Percentiles rank a stretch among this genome's conserved stretches.
Evolutionary conservation across 2,113 vertebrate genomes (phyloP).

Genomic region (Scalopus aquaticus): DNA sequence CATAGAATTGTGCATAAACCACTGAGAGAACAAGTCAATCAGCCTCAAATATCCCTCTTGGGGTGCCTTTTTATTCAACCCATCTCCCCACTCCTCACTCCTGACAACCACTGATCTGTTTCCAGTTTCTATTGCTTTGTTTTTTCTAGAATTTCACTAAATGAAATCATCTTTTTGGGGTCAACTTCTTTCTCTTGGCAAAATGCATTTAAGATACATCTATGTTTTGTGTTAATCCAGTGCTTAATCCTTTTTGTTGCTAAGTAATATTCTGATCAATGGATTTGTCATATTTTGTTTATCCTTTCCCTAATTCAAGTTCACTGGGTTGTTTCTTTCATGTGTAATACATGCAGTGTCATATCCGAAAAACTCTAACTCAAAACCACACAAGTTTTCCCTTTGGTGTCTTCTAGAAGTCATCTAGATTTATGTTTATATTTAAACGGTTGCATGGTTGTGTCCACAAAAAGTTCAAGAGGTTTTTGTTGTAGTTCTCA

Average conservation of each 20-base stretch:
- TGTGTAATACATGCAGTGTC: not conserved
- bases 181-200: not conserved
- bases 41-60: not conserved
- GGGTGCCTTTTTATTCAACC: not conserved
- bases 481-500: not conserved
- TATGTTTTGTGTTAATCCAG: not conserved
- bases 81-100: not conserved
- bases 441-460: not conserved
- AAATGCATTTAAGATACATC: not conserved
- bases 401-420: not conserved
- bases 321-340: not conserved
- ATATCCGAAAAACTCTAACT: not conserved
- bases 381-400: not conserved
- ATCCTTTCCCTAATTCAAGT: not conserved
- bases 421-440: not conserved
- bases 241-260: not conserved
- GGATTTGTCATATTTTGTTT: not conserved
- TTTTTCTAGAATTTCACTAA: not conserved
- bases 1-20: not conserved
- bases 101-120: not conserved
- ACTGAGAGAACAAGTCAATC: not conserved
- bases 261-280: not conserved
- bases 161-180: not conserved
- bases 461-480: not conserved
- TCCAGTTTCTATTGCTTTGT: not conserved